Evolutionary conservation across 2,888 invertebrate species (phyloP).

Genomic region (Tiliacea citrago): DNA sequence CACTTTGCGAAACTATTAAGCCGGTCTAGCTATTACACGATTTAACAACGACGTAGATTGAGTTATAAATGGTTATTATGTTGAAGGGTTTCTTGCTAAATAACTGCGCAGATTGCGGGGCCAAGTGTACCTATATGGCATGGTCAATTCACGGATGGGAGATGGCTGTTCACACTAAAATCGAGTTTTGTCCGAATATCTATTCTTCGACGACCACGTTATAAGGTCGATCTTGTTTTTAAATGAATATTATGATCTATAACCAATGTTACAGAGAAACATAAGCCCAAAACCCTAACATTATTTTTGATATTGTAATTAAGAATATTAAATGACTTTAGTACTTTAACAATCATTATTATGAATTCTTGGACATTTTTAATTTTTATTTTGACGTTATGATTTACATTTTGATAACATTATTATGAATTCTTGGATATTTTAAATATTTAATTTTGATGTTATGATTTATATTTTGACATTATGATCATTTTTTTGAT

Average conservation of each 20-base stretch:
- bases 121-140: neutral
- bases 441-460: too few relatives aligned
- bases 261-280: neutral
- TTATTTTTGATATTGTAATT: too few relatives aligned
- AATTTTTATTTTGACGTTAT: too few relatives aligned
- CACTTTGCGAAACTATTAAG: conserved; percentile 68
- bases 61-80: conserved; percentile 54
- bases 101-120: neutral
- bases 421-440: too few relatives aligned
- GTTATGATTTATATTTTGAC: too few relatives aligned
- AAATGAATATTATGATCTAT: neutral
- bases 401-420: too few relatives aligned
- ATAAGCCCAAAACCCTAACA: neutral
- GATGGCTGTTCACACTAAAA: neutral
- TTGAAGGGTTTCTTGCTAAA: conserved; percentile 24
- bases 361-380: too few relatives aligned
- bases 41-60: conserved; percentile 61
- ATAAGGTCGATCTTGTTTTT: neutral
- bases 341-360: too few relatives aligned
- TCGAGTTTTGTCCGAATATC: neutral
- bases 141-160: neutral
- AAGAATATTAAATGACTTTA: too few relatives aligned
- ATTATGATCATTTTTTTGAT: too few relatives aligned
- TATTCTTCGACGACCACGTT: neutral
- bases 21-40: conserved; percentile 57